Evolutionary conservation across 2,888 invertebrate species (phyloP), one percentile per base, ranked within the genome.

Genomic region (Ophonus ardosiacus): DNA sequence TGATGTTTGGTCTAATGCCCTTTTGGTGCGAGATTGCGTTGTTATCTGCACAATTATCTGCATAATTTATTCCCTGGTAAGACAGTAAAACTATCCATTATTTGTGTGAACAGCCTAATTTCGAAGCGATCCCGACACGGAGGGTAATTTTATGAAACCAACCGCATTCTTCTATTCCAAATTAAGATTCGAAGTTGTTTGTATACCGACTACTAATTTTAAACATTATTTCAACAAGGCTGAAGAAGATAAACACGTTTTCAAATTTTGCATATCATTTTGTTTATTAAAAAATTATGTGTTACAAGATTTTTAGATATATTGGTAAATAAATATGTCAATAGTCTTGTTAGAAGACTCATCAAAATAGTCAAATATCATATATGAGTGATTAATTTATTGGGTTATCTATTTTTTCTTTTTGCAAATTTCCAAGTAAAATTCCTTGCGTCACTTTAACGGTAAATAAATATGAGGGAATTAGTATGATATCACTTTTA

Each of bases 51-150:
- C 68, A 81, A 81, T 81, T 81, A 81, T 81, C 81, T 81, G 43
- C 51, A 81, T 81, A 81, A 81, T 81, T 81, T 81, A 81, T 81
- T 81, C 65, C 10, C 81, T 43, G 51, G 7, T 18, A 56, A 65
- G 68, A 65, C 68, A 81, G 24, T 68, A 51, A 43, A 81, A 51
- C 81, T 81, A 81, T 81, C 81, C 68, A 81, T 81, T 81, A 81
- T 81, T 81, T 81, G 43, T 81, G 63, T 78, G 57, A 81, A 81
- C 68, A 81, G 81, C 81, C 81, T 68, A 81, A 81, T 68, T 81
- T 68, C 65, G 51, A 81, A 81, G 56, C 65, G 51, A 63, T 31
- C n/a, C 78, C 21, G 10, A 78, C 43, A 81, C 63, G 6, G 81
- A 65, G 65, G 13, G 65, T 63, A 81, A 81, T 31, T 63, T 81